Evolutionary conservation across 2,888 invertebrate genomes (phyloP).

Genomic region (Nomada ferruginata): DNA sequence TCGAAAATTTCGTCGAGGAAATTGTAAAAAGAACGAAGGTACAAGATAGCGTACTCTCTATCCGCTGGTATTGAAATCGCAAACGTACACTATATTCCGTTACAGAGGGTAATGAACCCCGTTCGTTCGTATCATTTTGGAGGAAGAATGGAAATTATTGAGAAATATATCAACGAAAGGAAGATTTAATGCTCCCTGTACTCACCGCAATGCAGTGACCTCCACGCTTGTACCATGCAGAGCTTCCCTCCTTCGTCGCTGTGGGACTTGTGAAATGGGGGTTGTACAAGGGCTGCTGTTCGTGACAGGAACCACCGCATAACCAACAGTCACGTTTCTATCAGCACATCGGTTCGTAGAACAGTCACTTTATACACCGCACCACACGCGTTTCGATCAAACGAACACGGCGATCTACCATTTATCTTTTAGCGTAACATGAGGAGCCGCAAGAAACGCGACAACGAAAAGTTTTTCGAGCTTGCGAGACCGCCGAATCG

Average conservation of each 20-base stretch:
- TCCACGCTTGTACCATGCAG: conserved; percentile 74
- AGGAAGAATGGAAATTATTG: not conserved
- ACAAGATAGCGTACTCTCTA: not conserved
- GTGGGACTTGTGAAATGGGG: conserved; percentile 72
- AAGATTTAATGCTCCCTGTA: conserved; percentile 53
- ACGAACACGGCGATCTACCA: conserved; percentile 33
- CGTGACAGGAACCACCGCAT: conserved; percentile 78
- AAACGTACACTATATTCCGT: conserved; percentile 14
- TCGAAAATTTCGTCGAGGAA: conserved; percentile 1
- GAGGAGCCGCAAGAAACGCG: conserved; percentile 53
- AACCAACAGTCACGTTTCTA: conserved; percentile 73
- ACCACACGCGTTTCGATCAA: conserved; percentile 59
- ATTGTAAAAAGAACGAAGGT: not conserved
- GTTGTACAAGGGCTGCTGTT: conserved; percentile 75
- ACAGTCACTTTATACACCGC: conserved; percentile 62
- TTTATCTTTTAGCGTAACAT: conserved; percentile 30
- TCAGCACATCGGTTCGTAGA: conserved; percentile 56
- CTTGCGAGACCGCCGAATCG: conserved; percentile 79
- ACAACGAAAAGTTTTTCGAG: conserved; percentile 71
- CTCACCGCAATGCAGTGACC: conserved; percentile 80
- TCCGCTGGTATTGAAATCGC: not conserved
- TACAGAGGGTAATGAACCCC: conserved; percentile 61
- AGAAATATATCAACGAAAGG: not conserved
- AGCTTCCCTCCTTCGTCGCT: conserved; percentile 70
- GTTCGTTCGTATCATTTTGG: conserved; percentile 25